Conservation (phyloP, 2,797 vertebrate species). For the Alcedo atthis region DNA sequence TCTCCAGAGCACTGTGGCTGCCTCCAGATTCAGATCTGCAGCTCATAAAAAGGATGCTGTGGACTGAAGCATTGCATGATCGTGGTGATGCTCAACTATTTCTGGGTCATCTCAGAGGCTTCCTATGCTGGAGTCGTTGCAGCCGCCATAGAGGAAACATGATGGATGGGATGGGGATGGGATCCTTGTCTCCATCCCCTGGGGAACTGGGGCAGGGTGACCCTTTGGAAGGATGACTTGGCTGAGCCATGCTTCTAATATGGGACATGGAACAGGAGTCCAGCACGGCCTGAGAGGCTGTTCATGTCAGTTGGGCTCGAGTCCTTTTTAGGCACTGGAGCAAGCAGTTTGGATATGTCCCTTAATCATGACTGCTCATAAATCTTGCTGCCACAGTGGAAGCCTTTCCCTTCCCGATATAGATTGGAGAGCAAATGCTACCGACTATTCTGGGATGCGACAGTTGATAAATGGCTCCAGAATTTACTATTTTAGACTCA, state of each 20-base stretch:
- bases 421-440: conserved; percentile 50
- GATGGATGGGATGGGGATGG: not conserved
- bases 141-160: not conserved
- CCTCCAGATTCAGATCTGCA: not conserved
- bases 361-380: conserved; percentile 11
- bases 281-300: not conserved
- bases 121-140: not conserved
- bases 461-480: conserved; percentile 33
- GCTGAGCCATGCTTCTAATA: not conserved
- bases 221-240: not conserved
- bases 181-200: not conserved
- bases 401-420: conserved; percentile 60
- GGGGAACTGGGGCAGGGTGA: not conserved
- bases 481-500: conserved; percentile 45
- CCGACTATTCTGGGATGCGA: conserved; percentile 31
- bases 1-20: not conserved
- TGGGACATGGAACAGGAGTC: not conserved
- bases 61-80: not conserved
- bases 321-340: conserved; percentile 32
- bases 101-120: not conserved
- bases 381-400: conserved; percentile 18
- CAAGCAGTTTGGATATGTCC: not conserved
- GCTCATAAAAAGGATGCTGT: not conserved
- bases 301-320: not conserved
- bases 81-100: not conserved